Percentiles rank a stretch among this genome's conserved stretches.
phyloP scores from a whole-genome alignment of 2,888 invertebrate species.

The Drosophila atroscutellata region DNA sequence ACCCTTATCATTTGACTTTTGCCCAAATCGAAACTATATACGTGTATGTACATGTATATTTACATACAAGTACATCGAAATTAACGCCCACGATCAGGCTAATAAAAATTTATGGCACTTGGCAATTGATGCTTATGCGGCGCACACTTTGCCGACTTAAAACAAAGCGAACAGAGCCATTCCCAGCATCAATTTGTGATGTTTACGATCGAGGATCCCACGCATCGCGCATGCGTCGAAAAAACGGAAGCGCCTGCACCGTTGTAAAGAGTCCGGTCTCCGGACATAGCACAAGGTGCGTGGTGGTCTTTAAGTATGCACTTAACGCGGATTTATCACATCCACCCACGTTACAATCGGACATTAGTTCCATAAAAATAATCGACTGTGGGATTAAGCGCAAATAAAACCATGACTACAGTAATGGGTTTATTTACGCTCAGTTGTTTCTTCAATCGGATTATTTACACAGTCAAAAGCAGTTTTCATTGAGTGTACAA shows the following conservation, averaged over 20 bases:
- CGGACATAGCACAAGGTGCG: slow-evolving; percentile 12
- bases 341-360: slow-evolving; percentile 63
- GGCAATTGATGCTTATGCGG: slow-evolving; percentile 56
- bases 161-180: slow-evolving; percentile 44
- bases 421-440: neutral
- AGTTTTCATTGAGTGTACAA: neutral
- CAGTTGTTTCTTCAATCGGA: neutral
- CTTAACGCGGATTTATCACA: slow-evolving; percentile 83
- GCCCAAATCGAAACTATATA: slow-evolving; percentile 1
- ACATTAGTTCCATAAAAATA: slow-evolving; percentile 45
- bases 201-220: slow-evolving; percentile 77
- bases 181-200: slow-evolving; percentile 66
- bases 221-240: slow-evolving; percentile 67
- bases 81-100: slow-evolving; percentile 36
- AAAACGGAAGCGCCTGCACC: slow-evolving; percentile 63
- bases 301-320: slow-evolving; percentile 70
- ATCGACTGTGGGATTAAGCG: slow-evolving; percentile 7
- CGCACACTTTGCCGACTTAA: slow-evolving; percentile 22
- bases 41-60: neutral
- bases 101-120: slow-evolving; percentile 79
- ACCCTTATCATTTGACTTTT: slow-evolving; percentile 17
- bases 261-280: neutral
- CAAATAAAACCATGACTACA: neutral
- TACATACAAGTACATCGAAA: slow-evolving; percentile 23
- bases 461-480: neutral